phyloP scores from a whole-genome alignment of 1,140 invertebrate genomes.

The Brachionus sp. region DNA sequence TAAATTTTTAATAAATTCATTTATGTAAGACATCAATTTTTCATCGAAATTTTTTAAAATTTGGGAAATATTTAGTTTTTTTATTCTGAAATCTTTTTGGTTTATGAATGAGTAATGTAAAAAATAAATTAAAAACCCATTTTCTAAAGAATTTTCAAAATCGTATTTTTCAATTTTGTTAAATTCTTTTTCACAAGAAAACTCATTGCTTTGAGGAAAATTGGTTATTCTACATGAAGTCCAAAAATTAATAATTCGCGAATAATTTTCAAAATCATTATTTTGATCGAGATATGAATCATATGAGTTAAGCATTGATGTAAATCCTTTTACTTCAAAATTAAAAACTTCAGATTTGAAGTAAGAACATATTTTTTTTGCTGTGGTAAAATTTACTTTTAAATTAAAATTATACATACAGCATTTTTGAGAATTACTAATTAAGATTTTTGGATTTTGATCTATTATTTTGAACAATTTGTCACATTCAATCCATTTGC shows the following conservation, averaged over 20 bases:
- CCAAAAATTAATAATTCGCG: not conserved
- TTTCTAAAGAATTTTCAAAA: not conserved
- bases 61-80: not conserved
- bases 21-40: not conserved
- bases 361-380: constrained; percentile 11
- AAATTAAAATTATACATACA: constrained; percentile 5
- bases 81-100: not conserved
- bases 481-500: constrained; percentile 31
- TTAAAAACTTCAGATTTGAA: constrained; percentile 14
- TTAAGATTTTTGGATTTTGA: not conserved
- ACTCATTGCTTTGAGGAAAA: not conserved
- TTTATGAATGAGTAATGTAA: not conserved
- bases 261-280: not conserved
- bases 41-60: not conserved
- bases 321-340: not conserved
- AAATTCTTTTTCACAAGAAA: not conserved
- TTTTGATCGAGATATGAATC: not conserved
- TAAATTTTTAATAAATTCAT: not conserved
- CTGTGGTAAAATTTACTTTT: not conserved
- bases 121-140: not conserved
- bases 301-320: not conserved
- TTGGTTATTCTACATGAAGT: constrained; percentile 10
- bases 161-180: not conserved
- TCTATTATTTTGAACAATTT: not conserved
- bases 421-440: constrained; percentile 26